Evolutionary conservation across 2,113 vertebrate genomes (phyloP).

Genomic region (Zosterops borbonicus): DNA sequence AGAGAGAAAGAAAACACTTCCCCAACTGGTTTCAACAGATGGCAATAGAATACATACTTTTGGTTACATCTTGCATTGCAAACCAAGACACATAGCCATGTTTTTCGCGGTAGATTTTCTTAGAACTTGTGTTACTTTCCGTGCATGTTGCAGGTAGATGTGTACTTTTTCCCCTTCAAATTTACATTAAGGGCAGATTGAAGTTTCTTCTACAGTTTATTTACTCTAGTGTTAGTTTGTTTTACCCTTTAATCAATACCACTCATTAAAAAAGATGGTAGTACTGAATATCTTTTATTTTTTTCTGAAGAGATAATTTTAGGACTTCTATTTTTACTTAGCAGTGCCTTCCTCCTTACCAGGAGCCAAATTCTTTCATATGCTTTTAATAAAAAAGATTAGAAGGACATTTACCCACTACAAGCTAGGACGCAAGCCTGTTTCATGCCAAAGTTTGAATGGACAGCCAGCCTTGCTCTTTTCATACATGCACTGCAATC

Average conservation of each 20-base stretch:
- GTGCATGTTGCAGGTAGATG: background rate
- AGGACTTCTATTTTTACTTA: background rate
- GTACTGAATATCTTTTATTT: background rate
- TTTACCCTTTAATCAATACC: background rate
- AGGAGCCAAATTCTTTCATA: background rate
- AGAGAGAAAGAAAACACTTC: background rate
- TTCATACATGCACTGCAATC: background rate
- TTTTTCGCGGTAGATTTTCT: background rate
- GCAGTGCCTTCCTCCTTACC: background rate
- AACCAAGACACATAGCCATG: background rate
- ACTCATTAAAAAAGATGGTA: background rate
- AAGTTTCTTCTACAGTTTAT: background rate
- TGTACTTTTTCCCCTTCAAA: background rate
- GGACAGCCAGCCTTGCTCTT: background rate
- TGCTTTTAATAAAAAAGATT: background rate
- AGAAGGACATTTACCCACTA: background rate
- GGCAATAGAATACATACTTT: background rate
- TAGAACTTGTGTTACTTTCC: background rate
- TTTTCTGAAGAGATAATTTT: background rate
- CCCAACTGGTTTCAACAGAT: background rate
- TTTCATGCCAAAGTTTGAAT: background rate
- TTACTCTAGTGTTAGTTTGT: background rate
- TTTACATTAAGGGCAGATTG: background rate
- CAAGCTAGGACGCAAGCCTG: background rate
- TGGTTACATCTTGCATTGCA: background rate